Evolutionary conservation across 2,113 vertebrate species (phyloP).

Genomic region (Grammomys surdaster): DNA sequence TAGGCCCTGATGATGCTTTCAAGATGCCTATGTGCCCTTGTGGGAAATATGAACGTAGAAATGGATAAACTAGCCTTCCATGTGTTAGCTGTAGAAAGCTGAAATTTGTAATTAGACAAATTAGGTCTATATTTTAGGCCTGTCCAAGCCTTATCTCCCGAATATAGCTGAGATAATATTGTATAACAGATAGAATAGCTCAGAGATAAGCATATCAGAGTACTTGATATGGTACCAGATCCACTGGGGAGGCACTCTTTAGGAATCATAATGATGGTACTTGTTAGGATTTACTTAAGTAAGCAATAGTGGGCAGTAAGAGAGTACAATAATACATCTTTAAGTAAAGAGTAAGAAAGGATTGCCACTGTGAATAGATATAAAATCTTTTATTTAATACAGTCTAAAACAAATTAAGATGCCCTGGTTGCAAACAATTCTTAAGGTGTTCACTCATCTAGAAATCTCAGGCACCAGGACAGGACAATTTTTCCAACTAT

Average conservation of each 20-base stretch:
- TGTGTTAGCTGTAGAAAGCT: conserved; percentile 5
- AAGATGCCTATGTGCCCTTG: conserved; percentile 9
- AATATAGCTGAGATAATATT: conserved; percentile 26
- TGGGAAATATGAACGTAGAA: conserved; percentile 44
- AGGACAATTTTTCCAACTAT: neutral
- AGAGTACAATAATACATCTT: neutral
- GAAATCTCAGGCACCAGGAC: neutral
- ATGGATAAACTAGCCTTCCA: neutral
- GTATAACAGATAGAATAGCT: neutral
- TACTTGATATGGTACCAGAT: neutral
- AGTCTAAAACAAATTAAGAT: conserved; percentile 41
- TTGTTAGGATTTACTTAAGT: neutral
- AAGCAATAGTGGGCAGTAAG: neutral
- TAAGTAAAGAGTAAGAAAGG: conserved; percentile 46
- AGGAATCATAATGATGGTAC: neutral
- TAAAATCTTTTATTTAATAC: conserved; percentile 40
- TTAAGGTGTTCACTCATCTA: conserved; percentile 29
- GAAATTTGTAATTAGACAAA: conserved; percentile 38
- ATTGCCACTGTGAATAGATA: neutral
- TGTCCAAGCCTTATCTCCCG: conserved; percentile 5
- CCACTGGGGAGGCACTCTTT: neutral
- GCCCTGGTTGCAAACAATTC: conserved; percentile 6
- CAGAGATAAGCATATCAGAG: neutral
- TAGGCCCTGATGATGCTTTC: neutral
- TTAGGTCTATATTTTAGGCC: neutral